Evolutionary conservation across 2,797 vertebrate genomes (phyloP), one percentile per base, ranked within the genome.

Genomic region (Sandelia bainsii): DNA sequence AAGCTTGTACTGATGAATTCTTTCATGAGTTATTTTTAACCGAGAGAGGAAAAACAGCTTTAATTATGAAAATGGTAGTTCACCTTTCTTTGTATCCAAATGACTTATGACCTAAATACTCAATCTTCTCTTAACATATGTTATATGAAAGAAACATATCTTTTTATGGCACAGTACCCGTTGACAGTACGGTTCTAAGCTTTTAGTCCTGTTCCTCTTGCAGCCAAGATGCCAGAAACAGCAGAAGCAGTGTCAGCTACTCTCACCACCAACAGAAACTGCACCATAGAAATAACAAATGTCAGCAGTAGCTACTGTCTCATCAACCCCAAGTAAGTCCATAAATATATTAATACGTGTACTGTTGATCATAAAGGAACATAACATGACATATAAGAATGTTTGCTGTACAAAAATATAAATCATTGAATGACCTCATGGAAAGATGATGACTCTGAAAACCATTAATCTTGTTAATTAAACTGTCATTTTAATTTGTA

Each of bases 291-390:
- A 87, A 92, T 93, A 77, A 79, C 49, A 77, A 93, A 93, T 52
- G 20, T 91, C 80, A 94, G 74, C 79, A 2, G 40, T 2, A 16
- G 0, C 46, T 92, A 81, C 87, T 92, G 88, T 76, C 90, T 94
- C 85, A 92, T 92, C 80, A 93, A 94, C 81, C 93, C 94, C 63
- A 93, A 92, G 93, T 93, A 91, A 81, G 92, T 86, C 48, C 45
- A n/a, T 22, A n/a, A 17, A 42, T 51, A 11, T 23, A 13, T 58
- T 60, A 40, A 46, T 17, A 37, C 4, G 12, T 51, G 1, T 14
- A 37, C 44, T 29, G 48, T 2, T 25, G 12, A 66, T 32, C 27
- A 42, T 17, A n/a, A 8, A n/a, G 54, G 16, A 39, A 60, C 23
- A 42, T 39, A 14, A 8, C 16, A 46, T 14, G 2, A 8, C 6